Base-by-base conservation (phyloP, 2,797 vertebrate species). In the Poecilia wingei region DNA sequence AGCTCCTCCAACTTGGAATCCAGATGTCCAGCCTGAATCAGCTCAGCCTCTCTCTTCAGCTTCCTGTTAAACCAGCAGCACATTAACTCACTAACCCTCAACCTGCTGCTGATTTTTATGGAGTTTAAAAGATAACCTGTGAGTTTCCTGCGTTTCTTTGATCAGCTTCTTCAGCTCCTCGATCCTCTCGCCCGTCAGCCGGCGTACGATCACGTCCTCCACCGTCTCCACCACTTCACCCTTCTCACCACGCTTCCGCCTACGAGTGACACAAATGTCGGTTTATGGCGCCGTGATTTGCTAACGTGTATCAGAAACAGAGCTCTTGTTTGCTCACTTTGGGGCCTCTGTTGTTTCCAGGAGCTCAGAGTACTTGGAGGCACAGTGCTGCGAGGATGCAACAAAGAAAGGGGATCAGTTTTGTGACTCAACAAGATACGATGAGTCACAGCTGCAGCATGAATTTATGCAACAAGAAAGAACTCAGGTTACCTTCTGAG, bases 171-270 rank as follows among this genome's bases (percentile, higher is more conserved):
- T 99, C 22, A 99, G 84, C 77, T 98, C 97, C 68, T 99, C 97
- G 45, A 99, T 97, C 92, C 98, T 93, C 88, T 99, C 97, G n/a
- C 97, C 96, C 4, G 98, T 99, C 88, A 99, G 94, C 89, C 96
- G 97, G 78, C 97, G 95, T 36, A 99, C 98, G 79, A 99, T 99
- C 84, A 99, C 97, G 81, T 99, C 98, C 93, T 98, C 98, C 87
- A 98, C 97, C 0, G 98, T 99, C 95, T 99, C 98, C 41, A 99
- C 98, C 91, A 98, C 97, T 88, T 99, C 98, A 66, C 98, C 98
- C 75, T 97, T 97, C 89, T 99, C 98, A 10, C 98, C 98, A 6
- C 98, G 96, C 90, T 99, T 99, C 85, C 98, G 96, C 84, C 98
- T 99, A 85, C 31, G 45, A 41, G 81, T 36, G 79, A 87, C 66